Conservation (phyloP, 1,140 invertebrate genomes). For the Drusus annulatus region DNA sequence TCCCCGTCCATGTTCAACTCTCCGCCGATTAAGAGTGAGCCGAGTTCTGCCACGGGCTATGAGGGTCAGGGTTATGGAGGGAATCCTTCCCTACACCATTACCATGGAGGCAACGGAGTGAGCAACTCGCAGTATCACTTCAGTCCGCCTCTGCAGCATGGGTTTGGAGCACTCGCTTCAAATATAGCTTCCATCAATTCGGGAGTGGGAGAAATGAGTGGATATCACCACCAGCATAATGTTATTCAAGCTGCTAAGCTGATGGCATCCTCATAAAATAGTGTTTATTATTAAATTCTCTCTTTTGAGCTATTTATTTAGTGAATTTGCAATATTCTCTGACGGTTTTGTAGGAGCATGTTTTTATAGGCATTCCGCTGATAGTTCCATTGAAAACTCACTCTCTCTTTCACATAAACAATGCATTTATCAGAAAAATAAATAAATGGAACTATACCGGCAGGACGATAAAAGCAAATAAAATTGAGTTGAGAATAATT, state of each 20-base stretch:
- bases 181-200: conserved; percentile 57
- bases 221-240: conserved; percentile 86
- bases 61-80: conserved; percentile 62
- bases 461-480: too few relatives aligned
- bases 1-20: conserved; percentile 50
- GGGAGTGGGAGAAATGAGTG: conserved; percentile 71
- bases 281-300: neutral
- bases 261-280: conserved; percentile 81
- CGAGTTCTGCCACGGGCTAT: conserved; percentile 62
- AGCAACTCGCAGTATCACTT: conserved; percentile 56
- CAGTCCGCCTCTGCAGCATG: conserved; percentile 55
- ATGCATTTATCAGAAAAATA: too few relatives aligned
- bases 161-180: conserved; percentile 49
- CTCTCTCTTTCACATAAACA: too few relatives aligned
- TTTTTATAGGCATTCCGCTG: too few relatives aligned
- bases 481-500: too few relatives aligned
- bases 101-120: conserved; percentile 65
- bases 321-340: too few relatives aligned
- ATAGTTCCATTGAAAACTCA: too few relatives aligned
- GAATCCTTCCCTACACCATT: conserved; percentile 61
- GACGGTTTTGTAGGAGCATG: too few relatives aligned
- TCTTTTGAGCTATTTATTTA: neutral
- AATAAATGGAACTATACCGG: too few relatives aligned
- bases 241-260: conserved; percentile 85
- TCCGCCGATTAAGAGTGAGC: conserved; percentile 68